Evolutionary conservation across 2,113 vertebrate species (phyloP).

Genomic region (Piaya cayana): DNA sequence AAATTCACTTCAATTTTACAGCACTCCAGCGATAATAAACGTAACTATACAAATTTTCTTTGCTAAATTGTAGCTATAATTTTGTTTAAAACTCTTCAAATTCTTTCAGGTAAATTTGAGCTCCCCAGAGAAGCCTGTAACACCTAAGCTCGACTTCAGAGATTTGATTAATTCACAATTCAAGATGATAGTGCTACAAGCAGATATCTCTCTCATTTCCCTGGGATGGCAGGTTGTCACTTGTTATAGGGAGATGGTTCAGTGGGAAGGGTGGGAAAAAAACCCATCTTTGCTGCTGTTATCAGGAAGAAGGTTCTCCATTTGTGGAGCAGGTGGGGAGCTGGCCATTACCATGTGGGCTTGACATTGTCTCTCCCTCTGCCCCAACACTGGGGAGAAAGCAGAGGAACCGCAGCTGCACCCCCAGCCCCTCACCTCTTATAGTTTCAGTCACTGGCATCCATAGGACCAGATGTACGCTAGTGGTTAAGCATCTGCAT

Average conservation of each 20-base stretch:
- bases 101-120: constrained; percentile 65
- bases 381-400: accelerated
- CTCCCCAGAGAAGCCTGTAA: constrained; percentile 58
- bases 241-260: neutral
- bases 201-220: neutral
- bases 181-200: constrained; percentile 18
- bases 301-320: neutral
- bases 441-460: neutral
- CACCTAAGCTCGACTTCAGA: constrained; percentile 55
- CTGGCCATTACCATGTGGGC: accelerated
- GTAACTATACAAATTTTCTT: constrained; percentile 6
- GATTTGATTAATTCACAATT: constrained; percentile 40
- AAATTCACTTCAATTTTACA: constrained; percentile 46
- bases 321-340: neutral
- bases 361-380: neutral
- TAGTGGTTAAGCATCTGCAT: accelerated
- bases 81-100: constrained; percentile 39
- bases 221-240: constrained; percentile 29
- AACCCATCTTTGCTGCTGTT: neutral
- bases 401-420: neutral
- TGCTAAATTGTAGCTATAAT: constrained; percentile 27
- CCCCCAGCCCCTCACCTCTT: neutral
- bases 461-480: neutral
- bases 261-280: neutral
- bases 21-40: constrained; percentile 23